Conservation (phyloP, 2,888 invertebrate species). For the Dolichomitus sp. region DNA sequence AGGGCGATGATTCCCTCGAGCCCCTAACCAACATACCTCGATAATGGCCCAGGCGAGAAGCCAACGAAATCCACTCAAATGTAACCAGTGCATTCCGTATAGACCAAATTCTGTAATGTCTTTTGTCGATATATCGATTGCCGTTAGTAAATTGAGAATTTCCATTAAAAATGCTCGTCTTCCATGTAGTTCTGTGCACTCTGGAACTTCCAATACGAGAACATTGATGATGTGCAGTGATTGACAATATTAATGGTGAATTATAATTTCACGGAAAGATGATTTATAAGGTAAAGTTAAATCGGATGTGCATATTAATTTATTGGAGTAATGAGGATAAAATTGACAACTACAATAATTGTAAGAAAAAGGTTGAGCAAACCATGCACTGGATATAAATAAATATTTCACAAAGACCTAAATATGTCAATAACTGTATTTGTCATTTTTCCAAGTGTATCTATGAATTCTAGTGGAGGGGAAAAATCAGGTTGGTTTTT, state of each 20-base stretch:
- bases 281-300: no score
- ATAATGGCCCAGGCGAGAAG: constrained; percentile 46
- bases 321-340: no score
- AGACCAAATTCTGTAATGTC: not conserved
- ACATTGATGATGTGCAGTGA: not conserved
- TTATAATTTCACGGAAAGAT: no score
- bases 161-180: not conserved
- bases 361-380: no score
- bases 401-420: not conserved
- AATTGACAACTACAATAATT: no score
- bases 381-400: not conserved
- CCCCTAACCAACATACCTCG: constrained; percentile 40
- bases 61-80: constrained; percentile 54
- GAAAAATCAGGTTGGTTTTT: constrained; percentile 51
- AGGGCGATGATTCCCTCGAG: constrained; percentile 55
- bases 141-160: not conserved
- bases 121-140: not conserved
- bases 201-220: not conserved
- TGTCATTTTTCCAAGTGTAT: not conserved
- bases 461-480: not conserved
- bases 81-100: constrained; percentile 41
- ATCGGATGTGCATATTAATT: no score
- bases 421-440: not conserved
- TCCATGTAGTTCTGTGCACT: not conserved
- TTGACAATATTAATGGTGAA: not conserved